Conservation (phyloP, 1,140 invertebrate genomes). For the Lucilia cuprina region DNA sequence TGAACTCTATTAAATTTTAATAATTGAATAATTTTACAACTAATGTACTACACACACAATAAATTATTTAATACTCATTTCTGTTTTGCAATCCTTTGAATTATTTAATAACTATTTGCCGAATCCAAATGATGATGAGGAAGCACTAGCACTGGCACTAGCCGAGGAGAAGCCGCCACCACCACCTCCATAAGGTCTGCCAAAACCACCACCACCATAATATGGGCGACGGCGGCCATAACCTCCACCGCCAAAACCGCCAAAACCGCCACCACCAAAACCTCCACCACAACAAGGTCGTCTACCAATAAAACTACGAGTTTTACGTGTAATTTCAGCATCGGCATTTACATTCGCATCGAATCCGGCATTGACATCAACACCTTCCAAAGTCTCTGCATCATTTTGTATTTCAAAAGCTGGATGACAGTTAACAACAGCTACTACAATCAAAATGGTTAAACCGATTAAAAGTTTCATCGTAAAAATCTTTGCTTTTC, state of each 20-base stretch:
- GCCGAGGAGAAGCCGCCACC: neutral
- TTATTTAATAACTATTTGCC: neutral
- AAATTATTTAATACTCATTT: too few species aligned
- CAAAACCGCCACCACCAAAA: neutral
- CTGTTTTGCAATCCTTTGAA: neutral
- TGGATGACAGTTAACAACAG: neutral
- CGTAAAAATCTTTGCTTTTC: neutral
- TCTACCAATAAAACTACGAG: neutral
- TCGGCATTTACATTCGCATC: neutral
- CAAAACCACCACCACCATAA: neutral
- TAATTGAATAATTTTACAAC: too few species aligned
- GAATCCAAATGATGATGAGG: neutral
- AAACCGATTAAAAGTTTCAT: neutral
- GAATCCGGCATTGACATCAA: neutral
- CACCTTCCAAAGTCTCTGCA: neutral
- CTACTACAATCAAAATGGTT: neutral
- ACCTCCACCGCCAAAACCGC: neutral
- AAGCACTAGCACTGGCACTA: neutral
- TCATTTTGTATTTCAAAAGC: neutral
- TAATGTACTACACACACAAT: too few species aligned
- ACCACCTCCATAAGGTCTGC: neutral
- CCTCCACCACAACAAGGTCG: neutral
- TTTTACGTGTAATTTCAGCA: neutral
- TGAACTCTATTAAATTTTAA: too few species aligned
- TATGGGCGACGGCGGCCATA: too few species aligned